Evolutionary conservation across 2,888 invertebrate species (phyloP).

Genomic region (Melipona bicolor): DNA sequence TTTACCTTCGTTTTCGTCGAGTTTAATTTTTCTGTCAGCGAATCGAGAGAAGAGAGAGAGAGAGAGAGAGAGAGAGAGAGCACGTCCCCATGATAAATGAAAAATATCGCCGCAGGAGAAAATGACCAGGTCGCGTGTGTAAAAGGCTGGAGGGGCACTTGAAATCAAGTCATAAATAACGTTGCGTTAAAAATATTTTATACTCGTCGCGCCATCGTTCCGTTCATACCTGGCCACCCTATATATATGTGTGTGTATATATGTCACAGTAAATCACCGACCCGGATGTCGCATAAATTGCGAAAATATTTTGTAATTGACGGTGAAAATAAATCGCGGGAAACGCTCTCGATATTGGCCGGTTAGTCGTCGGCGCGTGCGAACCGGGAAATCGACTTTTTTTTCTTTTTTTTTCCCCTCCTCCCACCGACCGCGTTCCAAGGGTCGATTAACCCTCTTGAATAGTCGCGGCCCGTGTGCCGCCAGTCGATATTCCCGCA

Average conservation of each 20-base stretch:
- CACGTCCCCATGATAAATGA: conserved; percentile 4
- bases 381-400: background rate
- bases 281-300: conserved; percentile 41
- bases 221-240: conserved; percentile 1
- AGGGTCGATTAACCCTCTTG: conserved; percentile 16
- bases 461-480: background rate
- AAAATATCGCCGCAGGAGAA: conserved; percentile 1
- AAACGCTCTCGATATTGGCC: conserved; percentile 15
- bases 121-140: background rate
- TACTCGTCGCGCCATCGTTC: background rate
- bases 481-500: background rate
- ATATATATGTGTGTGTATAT: background rate
- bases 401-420: background rate
- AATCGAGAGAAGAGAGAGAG: background rate
- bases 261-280: conserved; percentile 38
- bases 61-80: background rate
- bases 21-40: background rate
- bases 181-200: conserved; percentile 51
- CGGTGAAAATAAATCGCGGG: conserved; percentile 36
- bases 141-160: background rate
- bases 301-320: conserved; percentile 50
- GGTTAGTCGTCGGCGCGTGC: conserved; percentile 7
- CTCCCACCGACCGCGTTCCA: too few species aligned
- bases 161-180: conserved; percentile 35
- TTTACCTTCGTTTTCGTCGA: background rate